Evolutionary conservation across 2,113 vertebrate species (phyloP), one percentile per base, ranked within the genome.

Genomic region (Carlito syrichta): DNA sequence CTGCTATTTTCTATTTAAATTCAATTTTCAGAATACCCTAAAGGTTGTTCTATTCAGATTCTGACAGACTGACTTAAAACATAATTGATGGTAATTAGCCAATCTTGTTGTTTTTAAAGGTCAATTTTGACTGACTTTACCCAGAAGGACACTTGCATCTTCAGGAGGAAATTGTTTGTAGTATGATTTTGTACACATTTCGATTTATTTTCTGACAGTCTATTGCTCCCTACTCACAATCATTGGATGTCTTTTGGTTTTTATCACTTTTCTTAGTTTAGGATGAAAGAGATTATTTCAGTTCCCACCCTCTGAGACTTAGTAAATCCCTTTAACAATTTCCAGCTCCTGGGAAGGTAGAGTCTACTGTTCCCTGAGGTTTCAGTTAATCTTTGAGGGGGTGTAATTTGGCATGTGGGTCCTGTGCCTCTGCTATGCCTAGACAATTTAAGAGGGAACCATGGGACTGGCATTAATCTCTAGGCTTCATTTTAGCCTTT

Each of bases 71-170:
- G 56, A 77, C 71, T 88, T 95, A 4, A 73, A 52, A 81, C 58
- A 10, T 23, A 50, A 69, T 14, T 71, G 85, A 78, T 54, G 22
- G 38, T 62, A 89, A 96, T 96, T 95, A 97, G 58, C 10, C 62
- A 60, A 30, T 84, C 52, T 82, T 92, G 91, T 48, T 86, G 32
- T 68, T 94, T 94, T 73, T 73, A 96, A 97, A 97, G 89, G 79
- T 96, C 50, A 84, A 40, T 0, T 83, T 91, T 94, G 73, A 76
- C 62, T 0, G 3, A 74, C 93, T 93, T 81, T 86, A 91, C 50
- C 73, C 56, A 89, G 45, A 93, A 88, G 93, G 82, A 87, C 38
- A 38, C 35, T 66, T 71, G 40, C 56, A 86, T 60, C 66, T 83
- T 88, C 25, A 88, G 92, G 82, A 58, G 66, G 52, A 92, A 88